phyloP scores from a whole-genome alignment of 2,113 vertebrate genomes.

The Psephotus haematonotus region DNA sequence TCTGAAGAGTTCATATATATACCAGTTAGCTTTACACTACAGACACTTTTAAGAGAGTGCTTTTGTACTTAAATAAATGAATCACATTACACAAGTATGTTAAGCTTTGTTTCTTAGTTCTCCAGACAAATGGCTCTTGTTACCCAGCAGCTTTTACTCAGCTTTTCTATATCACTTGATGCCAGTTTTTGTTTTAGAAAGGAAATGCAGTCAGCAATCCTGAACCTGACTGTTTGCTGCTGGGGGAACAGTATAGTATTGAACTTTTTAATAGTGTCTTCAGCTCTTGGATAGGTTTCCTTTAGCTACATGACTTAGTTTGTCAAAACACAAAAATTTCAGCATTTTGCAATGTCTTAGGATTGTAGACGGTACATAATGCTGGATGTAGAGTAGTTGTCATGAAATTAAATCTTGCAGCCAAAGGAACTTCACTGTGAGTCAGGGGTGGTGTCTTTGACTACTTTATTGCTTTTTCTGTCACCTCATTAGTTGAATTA shows the following conservation, averaged over 20 bases:
- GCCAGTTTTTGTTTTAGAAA: not conserved
- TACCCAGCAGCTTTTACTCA: conserved; percentile 12
- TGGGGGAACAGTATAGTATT: not conserved
- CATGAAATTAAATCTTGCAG: not conserved
- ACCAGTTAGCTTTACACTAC: not conserved
- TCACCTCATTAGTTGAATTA: not conserved
- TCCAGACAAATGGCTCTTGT: conserved; percentile 16
- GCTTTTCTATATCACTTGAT: not conserved
- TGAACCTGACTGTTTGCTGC: not conserved
- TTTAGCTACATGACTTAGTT: not conserved
- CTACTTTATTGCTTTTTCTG: not conserved
- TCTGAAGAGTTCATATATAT: not conserved
- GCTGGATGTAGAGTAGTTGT: not conserved
- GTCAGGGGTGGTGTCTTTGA: not conserved
- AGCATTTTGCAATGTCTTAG: not conserved
- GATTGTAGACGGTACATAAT: not conserved
- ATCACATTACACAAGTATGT: not conserved
- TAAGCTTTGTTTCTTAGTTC: not conserved
- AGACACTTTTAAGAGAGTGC: not conserved
- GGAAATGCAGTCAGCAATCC: not conserved
- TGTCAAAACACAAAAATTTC: not conserved
- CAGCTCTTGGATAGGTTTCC: not conserved
- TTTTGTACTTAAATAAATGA: not conserved
- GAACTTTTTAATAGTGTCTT: not conserved
- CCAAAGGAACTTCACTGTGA: not conserved